Percentiles rank a stretch among this genome's conserved stretches.
Conservation (phyloP, 2,113 vertebrate species). For the Archocentrus centrarchus region DNA sequence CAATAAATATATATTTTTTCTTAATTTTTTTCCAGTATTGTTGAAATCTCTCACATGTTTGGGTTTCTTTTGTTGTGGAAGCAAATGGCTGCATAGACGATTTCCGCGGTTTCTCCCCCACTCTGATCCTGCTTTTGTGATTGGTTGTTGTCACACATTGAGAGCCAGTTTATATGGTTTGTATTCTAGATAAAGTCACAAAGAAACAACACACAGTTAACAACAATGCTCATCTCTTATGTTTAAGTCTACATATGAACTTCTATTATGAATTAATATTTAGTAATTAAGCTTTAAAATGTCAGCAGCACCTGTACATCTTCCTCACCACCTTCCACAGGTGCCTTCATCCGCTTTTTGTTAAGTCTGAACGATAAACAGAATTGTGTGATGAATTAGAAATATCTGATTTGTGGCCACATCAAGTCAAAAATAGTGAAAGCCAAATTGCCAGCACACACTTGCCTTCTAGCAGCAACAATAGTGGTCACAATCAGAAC, state of each 20-base stretch:
- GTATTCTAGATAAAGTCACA: constrained; percentile 9
- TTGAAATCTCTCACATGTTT: constrained; percentile 15
- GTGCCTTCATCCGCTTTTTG: not conserved
- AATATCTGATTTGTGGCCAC: not conserved
- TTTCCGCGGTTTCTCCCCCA: not conserved
- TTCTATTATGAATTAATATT: not conserved
- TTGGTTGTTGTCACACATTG: not conserved
- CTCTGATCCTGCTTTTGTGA: not conserved
- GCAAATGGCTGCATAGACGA: constrained; percentile 2
- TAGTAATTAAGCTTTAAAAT: not conserved
- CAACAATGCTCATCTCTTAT: not conserved
- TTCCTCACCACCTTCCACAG: not conserved
- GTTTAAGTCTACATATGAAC: not conserved
- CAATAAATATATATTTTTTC: not conserved
- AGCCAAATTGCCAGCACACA: not conserved
- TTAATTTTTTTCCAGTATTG: not conserved
- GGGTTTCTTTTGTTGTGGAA: not conserved
- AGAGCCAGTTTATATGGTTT: not conserved
- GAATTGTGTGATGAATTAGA: not conserved
- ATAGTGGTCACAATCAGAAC: constrained; percentile 1
- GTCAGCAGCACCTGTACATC: constrained; percentile 8
- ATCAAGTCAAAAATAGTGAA: too few species aligned
- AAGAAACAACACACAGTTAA: not conserved
- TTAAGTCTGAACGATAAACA: constrained; percentile 23
- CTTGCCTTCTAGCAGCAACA: constrained; percentile 7